These are phyloP conservation scores for Cosmopolites sordidus DNA, from an alignment of 2,888 invertebrate species.

Conservation along the genomic window DNA sequence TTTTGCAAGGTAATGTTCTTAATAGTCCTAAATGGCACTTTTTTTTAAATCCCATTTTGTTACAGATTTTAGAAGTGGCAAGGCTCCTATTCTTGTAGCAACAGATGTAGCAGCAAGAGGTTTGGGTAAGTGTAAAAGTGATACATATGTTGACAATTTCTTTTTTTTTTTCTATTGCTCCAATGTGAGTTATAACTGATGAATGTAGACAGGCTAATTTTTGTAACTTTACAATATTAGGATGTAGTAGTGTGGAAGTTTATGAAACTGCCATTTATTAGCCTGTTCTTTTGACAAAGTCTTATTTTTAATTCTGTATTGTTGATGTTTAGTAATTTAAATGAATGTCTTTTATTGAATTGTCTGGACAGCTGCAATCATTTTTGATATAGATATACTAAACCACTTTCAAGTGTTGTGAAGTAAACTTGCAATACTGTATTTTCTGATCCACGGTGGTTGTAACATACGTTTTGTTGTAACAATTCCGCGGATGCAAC, in stretches of 20 bases:
- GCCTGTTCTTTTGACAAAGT: constrained; percentile 6
- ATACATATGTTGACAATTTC: constrained; percentile 2
- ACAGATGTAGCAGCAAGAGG: constrained; percentile 94
- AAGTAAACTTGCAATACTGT: too few species aligned
- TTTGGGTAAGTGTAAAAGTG: constrained; percentile 65
- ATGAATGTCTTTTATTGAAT: too few species aligned
- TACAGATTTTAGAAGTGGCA: constrained; percentile 78
- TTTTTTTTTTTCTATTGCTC: constrained; percentile 20
- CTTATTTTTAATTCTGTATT: constrained; percentile 8
- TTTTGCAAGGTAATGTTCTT: constrained; percentile 67
- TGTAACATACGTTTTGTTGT: too few species aligned
- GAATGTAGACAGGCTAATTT: constrained; percentile 43
- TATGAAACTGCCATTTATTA: constrained; percentile 3
- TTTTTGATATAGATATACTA: too few species aligned
- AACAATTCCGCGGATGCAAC: too few species aligned
- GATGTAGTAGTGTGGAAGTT: not conserved
- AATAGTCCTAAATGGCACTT: not conserved
- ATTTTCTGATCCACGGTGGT: too few species aligned
- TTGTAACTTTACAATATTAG: not conserved
- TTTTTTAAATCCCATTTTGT: constrained; percentile 35
- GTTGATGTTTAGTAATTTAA: too few species aligned
- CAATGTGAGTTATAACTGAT: not conserved
- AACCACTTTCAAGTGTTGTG: too few species aligned
- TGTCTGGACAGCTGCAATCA: too few species aligned
- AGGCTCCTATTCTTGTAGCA: constrained; percentile 85